These are phyloP conservation scores for Notodonta ziczac DNA, from an alignment of 2,888 invertebrate species.

Conservation along the genomic window DNA sequence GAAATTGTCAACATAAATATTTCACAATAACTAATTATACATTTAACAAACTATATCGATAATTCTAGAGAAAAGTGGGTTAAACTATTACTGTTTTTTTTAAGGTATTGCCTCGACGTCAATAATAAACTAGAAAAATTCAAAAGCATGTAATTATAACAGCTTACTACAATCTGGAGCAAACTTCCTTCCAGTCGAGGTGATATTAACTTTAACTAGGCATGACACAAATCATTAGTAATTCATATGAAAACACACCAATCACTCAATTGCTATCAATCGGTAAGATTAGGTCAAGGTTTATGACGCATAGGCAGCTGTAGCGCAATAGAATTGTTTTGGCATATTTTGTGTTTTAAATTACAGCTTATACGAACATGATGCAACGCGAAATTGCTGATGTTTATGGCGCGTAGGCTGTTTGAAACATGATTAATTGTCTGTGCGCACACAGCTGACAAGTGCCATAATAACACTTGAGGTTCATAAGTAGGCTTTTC, in stretches of 20 bases:
- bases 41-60: constrained; percentile 4
- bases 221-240: constrained; percentile 18
- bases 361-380: constrained; percentile 15
- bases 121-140: neutral
- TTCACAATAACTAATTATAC: neutral
- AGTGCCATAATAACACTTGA: constrained; percentile 32
- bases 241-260: constrained; percentile 29
- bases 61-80: constrained; percentile 1
- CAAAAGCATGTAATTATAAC: constrained; percentile 5
- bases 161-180: constrained; percentile 4
- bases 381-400: constrained; percentile 23
- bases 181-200: constrained; percentile 14
- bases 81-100: neutral
- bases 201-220: constrained; percentile 16
- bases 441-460: constrained; percentile 27
- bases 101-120: constrained; percentile 4
- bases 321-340: constrained; percentile 19
- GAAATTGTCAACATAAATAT: constrained; percentile 1
- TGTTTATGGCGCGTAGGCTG: constrained; percentile 10
- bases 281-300: constrained; percentile 39
- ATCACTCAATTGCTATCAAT: constrained; percentile 29
- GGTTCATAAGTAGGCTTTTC: constrained; percentile 34
- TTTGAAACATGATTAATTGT: constrained; percentile 10
- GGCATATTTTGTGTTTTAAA: constrained; percentile 12
- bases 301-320: constrained; percentile 31